Conservation (phyloP, 2,113 vertebrate species). For the Ursus arctos region DNA sequence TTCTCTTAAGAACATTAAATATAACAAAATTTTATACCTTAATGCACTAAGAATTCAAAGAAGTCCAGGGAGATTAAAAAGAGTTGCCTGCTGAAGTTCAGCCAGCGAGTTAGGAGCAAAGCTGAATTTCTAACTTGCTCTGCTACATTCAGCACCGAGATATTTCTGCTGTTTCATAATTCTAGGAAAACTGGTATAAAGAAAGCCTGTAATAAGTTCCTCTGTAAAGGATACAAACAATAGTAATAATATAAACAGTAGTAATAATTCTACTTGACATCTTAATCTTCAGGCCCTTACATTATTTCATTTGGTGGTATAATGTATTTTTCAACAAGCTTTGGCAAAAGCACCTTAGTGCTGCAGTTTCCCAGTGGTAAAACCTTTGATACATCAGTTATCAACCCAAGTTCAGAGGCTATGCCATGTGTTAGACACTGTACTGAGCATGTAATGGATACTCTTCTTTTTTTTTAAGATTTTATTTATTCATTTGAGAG, state of each 20-base stretch:
- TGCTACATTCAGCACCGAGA: background rate
- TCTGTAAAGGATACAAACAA: background rate
- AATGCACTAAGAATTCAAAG: background rate
- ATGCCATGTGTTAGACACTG: background rate
- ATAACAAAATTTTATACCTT: background rate
- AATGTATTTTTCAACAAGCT: background rate
- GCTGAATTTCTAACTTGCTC: background rate
- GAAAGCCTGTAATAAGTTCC: background rate
- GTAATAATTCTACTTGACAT: background rate
- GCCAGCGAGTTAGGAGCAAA: background rate
- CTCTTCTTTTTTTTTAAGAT: background rate
- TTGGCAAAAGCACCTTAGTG: background rate
- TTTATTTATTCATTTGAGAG: too few relatives aligned
- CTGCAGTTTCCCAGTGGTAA: background rate
- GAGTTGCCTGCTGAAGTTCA: background rate
- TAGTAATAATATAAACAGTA: background rate
- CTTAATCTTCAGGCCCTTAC: background rate
- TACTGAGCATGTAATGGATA: background rate
- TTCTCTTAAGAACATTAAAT: slow-evolving; percentile 60
- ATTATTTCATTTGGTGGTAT: background rate
- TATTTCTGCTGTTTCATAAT: background rate
- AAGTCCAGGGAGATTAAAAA: background rate
- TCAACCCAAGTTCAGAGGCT: background rate
- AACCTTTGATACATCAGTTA: background rate
- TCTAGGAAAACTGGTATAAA: background rate